Evolutionary conservation across 2,113 vertebrate species (phyloP).

Genomic region (Ariopsis seemanni): DNA sequence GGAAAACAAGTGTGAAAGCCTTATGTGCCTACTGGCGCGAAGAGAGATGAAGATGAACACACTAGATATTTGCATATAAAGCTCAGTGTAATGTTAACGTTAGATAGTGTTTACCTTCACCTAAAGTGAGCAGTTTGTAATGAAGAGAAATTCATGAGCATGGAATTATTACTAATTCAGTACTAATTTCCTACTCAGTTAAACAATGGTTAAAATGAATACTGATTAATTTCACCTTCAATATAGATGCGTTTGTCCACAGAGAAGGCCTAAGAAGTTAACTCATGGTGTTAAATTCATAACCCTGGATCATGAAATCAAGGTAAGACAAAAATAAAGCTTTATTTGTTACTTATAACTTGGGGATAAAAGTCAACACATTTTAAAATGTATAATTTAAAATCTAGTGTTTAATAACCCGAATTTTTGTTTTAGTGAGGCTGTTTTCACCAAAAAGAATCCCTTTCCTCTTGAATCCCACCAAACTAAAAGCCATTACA

Average conservation of each 20-base stretch:
- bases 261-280: background rate
- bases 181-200: background rate
- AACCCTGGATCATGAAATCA: slow-evolving; percentile 62
- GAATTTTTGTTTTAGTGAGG: slow-evolving; percentile 56
- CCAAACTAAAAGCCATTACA: slow-evolving; percentile 58
- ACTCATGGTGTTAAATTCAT: background rate
- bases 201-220: background rate
- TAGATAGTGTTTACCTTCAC: background rate
- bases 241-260: background rate
- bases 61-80: background rate
- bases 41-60: background rate
- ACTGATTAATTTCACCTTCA: background rate
- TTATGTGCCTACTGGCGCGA: too few species aligned
- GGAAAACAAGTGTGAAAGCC: too few species aligned
- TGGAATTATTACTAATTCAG: background rate
- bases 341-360: background rate
- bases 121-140: background rate
- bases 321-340: slow-evolving; percentile 61
- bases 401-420: background rate
- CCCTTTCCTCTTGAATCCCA: slow-evolving; percentile 58
- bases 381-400: background rate
- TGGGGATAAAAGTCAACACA: background rate
- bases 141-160: background rate
- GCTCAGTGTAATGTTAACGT: background rate
- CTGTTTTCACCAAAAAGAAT: slow-evolving; percentile 68